phyloP scores from a whole-genome alignment of 1,140 invertebrate species.

The Subanguina moxae region DNA sequence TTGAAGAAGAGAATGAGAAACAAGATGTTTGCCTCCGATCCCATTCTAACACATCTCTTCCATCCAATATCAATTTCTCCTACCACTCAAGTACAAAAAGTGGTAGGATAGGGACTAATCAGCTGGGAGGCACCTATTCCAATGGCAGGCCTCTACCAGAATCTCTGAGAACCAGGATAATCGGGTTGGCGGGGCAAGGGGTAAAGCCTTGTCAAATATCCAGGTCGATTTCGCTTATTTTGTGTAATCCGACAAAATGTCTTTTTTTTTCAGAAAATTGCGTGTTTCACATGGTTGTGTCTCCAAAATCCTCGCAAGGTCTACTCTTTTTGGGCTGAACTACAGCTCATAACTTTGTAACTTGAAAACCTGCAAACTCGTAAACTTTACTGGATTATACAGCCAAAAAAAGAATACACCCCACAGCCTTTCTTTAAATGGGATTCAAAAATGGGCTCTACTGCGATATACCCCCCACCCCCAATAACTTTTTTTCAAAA shows the following conservation, averaged over 20 bases:
- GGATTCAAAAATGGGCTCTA: too few relatives aligned
- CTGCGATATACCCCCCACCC: too few relatives aligned
- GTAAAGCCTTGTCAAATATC: constrained; percentile 12
- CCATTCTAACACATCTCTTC: too few relatives aligned
- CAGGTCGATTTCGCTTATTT: not conserved
- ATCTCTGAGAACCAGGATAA: constrained; percentile 1
- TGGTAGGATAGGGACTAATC: constrained; percentile 2
- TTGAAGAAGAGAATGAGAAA: too few relatives aligned
- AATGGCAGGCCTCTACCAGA: constrained; percentile 8
- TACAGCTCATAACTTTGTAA: too few relatives aligned
- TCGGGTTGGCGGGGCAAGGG: not conserved
- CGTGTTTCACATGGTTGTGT: constrained; percentile 87
- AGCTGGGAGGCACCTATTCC: constrained; percentile 8
- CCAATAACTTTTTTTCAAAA: too few relatives aligned
- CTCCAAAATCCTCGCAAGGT: constrained; percentile 77
- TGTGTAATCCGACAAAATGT: not conserved
- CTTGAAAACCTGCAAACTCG: too few relatives aligned
- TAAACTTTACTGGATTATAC: too few relatives aligned
- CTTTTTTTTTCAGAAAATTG: not conserved
- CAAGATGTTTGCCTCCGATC: too few relatives aligned
- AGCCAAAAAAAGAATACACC: too few relatives aligned
- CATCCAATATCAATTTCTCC: too few relatives aligned
- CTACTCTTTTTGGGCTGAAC: not conserved
- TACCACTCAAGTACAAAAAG: not conserved
- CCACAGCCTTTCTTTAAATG: too few relatives aligned